Base-by-base conservation (phyloP, 1,140 invertebrate genomes). In the Coelopa frigida region DNA sequence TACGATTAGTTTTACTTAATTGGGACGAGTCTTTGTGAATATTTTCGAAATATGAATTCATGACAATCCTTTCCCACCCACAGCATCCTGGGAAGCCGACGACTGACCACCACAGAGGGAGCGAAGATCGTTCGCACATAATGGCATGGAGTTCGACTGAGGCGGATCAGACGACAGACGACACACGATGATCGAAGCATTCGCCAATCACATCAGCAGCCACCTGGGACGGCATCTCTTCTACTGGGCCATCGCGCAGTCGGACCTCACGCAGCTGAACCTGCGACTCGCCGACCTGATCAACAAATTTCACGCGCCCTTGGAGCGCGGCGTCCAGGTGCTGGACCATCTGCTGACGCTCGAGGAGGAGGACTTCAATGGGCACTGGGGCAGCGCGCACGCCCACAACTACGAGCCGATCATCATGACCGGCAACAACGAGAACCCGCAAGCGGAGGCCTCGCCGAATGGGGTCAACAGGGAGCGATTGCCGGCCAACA, bases 281-380 rank as follows among this genome's bases (percentile, higher is more conserved):
- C 72, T 74, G 60, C 62, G 70, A 55, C 68, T 73, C 51, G 70
- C 72, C 24, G 70, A 75, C 50, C 66, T 73, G 49, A 70, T 74
- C 4, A 72, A 62, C 42, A 73, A 73, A 57, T 64, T 69, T 33
- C 70, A 72, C 48, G 62, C 58, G 46, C 58, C 58, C 52, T 56
- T 64, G 38, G 62, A 68, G 46, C 54, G 63, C 32, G 71, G 71
- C 46, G 71, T 75, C 26, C 72, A 73, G 36, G 68, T 75, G 44
- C 49, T 75, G 52, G 74, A 75, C 47, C 70, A 74, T 38, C 59
- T 76, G 38, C 61, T 75, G 48, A 71, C 68, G 17, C 64, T 72
- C 50, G 70, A 72, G 31, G 70, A 72, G 43, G 70, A 73, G 37
- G 64, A 66, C 32, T 67, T 72, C 38, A 58, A 52, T 44, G 61